Evolutionary conservation across 2,797 vertebrate genomes (phyloP).

Genomic region (Xenentodon cancila): DNA sequence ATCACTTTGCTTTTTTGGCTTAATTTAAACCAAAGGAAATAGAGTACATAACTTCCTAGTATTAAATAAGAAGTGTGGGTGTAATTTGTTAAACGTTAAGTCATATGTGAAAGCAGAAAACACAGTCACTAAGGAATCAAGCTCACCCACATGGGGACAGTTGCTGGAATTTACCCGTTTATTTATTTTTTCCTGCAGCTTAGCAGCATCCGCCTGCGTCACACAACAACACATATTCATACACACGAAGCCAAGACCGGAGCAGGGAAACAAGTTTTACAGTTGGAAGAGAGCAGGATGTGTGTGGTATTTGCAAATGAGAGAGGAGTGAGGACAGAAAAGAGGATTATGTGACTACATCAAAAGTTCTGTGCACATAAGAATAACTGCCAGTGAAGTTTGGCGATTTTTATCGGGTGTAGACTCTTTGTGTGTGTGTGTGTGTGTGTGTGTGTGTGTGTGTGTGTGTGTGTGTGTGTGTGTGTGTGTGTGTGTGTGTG

Average conservation of each 20-base stretch:
- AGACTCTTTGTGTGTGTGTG: background rate
- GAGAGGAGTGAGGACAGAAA: constrained; percentile 48
- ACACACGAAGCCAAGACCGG: background rate
- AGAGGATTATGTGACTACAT: constrained; percentile 61
- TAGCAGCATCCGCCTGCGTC: constrained; percentile 32
- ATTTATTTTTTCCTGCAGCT: constrained; percentile 40
- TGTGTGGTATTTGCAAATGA: constrained; percentile 26
- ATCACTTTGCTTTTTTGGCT: no score
- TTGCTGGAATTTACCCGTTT: constrained; percentile 33
- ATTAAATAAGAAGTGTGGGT: constrained; percentile 33
- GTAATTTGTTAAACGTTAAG: constrained; percentile 38
- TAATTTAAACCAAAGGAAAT: no score
- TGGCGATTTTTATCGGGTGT: constrained; percentile 16
- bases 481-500: no score
- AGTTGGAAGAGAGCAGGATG: constrained; percentile 31
- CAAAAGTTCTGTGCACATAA: constrained; percentile 45
- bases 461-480: no score
- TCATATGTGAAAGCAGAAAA: background rate
- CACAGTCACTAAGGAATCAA: constrained; percentile 21
- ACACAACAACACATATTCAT: constrained; percentile 13
- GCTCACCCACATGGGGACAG: constrained; percentile 47
- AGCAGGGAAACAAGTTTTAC: constrained; percentile 22
- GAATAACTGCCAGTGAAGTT: constrained; percentile 33
- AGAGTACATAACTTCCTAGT: constrained; percentile 18
- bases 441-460: no score